Percentiles rank a stretch among this genome's conserved stretches.
These are phyloP conservation scores for Bombus superbus DNA, from an alignment of 1,140 invertebrate genomes.

Conservation along the genomic window DNA sequence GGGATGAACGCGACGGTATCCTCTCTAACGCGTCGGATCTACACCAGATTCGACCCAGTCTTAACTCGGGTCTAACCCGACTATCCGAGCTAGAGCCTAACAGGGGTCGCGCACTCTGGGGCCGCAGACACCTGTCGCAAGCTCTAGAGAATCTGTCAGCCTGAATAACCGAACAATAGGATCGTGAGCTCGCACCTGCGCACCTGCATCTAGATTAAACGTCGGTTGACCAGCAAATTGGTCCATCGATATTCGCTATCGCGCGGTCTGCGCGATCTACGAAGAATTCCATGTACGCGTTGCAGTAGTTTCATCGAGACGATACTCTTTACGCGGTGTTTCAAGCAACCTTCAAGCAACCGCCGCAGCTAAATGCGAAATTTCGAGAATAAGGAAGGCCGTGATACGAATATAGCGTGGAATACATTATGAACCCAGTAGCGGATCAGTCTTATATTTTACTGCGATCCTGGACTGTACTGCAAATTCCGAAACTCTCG, in stretches of 20 bases:
- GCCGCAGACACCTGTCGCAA: constrained; percentile 53
- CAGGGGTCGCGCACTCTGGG: constrained; percentile 28
- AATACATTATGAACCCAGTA: too few relatives aligned
- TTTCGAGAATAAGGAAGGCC: neutral
- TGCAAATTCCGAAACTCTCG: too few relatives aligned
- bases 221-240: constrained; percentile 33
- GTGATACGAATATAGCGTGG: too few relatives aligned
- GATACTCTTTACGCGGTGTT: neutral
- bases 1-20: neutral
- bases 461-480: too few relatives aligned
- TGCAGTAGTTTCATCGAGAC: neutral
- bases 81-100: constrained; percentile 21
- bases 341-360: too few relatives aligned
- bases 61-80: constrained; percentile 15
- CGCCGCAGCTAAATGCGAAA: neutral
- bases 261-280: neutral
- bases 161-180: constrained; percentile 42
- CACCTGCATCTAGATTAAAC: constrained; percentile 36
- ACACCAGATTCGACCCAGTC: constrained; percentile 30
- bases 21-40: neutral
- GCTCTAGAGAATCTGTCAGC: constrained; percentile 39
- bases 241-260: constrained; percentile 26
- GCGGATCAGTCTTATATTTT: too few relatives aligned
- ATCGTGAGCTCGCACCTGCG: constrained; percentile 11
- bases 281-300: neutral